These are phyloP conservation scores for Gracilinanus agilis DNA, from an alignment of 2,113 vertebrate genomes.

Conservation along the genomic window DNA sequence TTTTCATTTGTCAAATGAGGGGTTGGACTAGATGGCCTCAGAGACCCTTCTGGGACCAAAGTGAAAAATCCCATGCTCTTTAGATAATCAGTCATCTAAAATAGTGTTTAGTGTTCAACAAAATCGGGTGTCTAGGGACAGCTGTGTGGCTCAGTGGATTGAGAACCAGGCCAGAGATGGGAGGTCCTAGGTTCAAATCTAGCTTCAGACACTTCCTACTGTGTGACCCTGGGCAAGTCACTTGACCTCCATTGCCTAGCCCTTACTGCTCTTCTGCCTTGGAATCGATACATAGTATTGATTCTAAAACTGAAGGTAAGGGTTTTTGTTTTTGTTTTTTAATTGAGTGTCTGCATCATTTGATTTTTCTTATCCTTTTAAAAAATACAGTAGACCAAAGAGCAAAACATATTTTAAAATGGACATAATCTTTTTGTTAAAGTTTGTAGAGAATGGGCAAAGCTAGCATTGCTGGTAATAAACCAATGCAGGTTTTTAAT, in stretches of 20 bases:
- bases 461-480: constrained; percentile 5
- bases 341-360: neutral
- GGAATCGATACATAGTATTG: too few species aligned
- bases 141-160: too few species aligned
- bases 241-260: too few species aligned
- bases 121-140: neutral
- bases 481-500: constrained; percentile 22
- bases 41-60: neutral
- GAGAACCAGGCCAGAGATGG: too few species aligned
- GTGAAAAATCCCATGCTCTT: neutral
- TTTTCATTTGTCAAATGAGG: too few species aligned
- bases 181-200: too few species aligned
- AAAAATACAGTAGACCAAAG: neutral
- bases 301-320: too few species aligned
- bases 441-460: constrained; percentile 27
- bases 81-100: neutral
- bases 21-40: neutral
- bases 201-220: too few species aligned
- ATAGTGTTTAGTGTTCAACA: neutral
- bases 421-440: neutral
- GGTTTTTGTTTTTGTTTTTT: too few species aligned
- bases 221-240: too few species aligned
- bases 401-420: neutral
- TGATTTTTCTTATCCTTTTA: neutral
- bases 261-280: too few species aligned